These are phyloP conservation scores for Caenorhabditis sulstoni DNA, from an alignment of 2,888 invertebrate genomes.

Conservation along the genomic window DNA sequence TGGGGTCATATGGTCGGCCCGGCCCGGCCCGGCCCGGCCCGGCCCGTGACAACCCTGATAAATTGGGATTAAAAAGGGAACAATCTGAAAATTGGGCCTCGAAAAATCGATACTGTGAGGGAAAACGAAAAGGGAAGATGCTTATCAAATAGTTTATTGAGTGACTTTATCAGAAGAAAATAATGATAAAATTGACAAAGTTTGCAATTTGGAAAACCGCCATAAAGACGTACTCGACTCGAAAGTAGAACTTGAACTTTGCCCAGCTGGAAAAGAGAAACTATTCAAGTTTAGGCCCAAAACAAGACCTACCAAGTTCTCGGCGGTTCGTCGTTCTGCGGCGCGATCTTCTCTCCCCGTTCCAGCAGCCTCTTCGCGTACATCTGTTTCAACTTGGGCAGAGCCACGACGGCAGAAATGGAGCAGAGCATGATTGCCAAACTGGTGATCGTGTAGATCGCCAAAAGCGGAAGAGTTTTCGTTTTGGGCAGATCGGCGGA, in stretches of 20 bases:
- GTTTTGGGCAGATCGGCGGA: slow-evolving; percentile 60
- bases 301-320: slow-evolving; percentile 23
- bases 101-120: not conserved
- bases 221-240: slow-evolving; percentile 46
- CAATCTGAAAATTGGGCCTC: slow-evolving; percentile 1
- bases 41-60: no score
- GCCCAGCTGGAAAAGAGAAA: slow-evolving; percentile 23
- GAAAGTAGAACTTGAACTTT: slow-evolving; percentile 26
- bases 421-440: slow-evolving; percentile 33
- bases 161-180: slow-evolving; percentile 35
- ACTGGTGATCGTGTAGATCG: slow-evolving; percentile 40
- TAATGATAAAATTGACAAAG: slow-evolving; percentile 50
- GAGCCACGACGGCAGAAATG: slow-evolving; percentile 13
- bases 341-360: slow-evolving; percentile 34
- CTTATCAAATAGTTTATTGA: no score
- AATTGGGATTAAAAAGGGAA: not conserved
- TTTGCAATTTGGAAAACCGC: slow-evolving; percentile 50
- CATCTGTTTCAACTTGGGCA: slow-evolving; percentile 24
- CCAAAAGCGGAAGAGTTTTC: slow-evolving; percentile 53
- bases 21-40: no score
- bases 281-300: not conserved
- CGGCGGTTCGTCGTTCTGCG: slow-evolving; percentile 31
- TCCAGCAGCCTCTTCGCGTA: slow-evolving; percentile 18
- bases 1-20: no score
- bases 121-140: not conserved